phyloP scores from a whole-genome alignment of 2,113 vertebrate species.

The Haplotaxodon microlepis region DNA sequence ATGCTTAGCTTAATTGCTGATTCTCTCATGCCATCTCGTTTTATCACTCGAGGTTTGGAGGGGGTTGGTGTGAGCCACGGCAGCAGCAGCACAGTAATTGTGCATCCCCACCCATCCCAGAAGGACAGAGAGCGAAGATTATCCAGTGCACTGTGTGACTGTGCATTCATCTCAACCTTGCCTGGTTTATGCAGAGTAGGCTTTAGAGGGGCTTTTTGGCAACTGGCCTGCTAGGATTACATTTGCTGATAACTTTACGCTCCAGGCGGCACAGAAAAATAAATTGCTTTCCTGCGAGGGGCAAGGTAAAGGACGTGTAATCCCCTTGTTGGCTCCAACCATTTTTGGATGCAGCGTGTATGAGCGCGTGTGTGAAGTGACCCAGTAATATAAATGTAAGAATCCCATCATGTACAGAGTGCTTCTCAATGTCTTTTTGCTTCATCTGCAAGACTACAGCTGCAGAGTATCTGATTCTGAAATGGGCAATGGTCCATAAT shows the following conservation, averaged over 20 bases:
- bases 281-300: conserved; percentile 49
- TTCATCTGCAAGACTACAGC: neutral
- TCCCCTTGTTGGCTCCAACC: conserved; percentile 28
- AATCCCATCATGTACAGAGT: neutral
- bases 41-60: neutral
- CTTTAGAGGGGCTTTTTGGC: conserved; percentile 18
- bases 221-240: conserved; percentile 39
- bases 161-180: neutral
- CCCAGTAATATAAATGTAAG: neutral
- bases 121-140: neutral
- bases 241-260: conserved; percentile 34
- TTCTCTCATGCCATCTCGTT: conserved; percentile 1
- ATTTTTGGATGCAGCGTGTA: neutral
- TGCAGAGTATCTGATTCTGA: neutral
- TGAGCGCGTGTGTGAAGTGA: neutral
- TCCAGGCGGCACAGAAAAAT: conserved; percentile 27
- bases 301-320: conserved; percentile 44
- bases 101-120: neutral
- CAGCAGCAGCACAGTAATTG: neutral
- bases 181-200: conserved; percentile 17
- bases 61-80: neutral
- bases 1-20: neutral
- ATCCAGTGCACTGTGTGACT: conserved; percentile 1
- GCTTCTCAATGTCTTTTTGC: neutral
- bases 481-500: neutral